These are phyloP conservation scores for Quadriops clusia DNA, from an alignment of 2,888 invertebrate genomes.

Conservation along the genomic window DNA sequence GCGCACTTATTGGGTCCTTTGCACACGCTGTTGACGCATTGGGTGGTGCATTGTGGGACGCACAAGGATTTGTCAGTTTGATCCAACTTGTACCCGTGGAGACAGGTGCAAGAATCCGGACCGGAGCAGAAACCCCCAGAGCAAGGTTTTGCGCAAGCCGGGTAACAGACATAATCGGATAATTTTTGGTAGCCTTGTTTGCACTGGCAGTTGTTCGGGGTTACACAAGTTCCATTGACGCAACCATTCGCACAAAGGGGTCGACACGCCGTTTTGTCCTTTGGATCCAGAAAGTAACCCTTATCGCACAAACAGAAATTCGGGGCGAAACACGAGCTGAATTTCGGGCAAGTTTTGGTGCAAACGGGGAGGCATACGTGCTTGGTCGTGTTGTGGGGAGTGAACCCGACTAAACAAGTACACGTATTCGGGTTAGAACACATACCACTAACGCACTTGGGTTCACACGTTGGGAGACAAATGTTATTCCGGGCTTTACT, in stretches of 20 bases:
- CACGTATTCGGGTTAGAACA: too few relatives aligned
- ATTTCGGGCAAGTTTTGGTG: slow-evolving; percentile 47
- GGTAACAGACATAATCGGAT: neutral
- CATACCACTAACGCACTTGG: too few relatives aligned
- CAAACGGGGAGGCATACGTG: slow-evolving; percentile 44
- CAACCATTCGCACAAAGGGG: neutral
- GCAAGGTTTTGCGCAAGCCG: slow-evolving; percentile 6
- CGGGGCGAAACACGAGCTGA: slow-evolving; percentile 46
- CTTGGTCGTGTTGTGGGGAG: slow-evolving; percentile 8
- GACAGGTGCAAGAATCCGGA: slow-evolving; percentile 16
- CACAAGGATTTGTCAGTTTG: slow-evolving; percentile 9
- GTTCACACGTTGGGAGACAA: too few relatives aligned
- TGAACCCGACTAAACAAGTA: slow-evolving; percentile 10
- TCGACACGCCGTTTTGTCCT: slow-evolving; percentile 10
- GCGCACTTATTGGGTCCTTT: slow-evolving; percentile 28
- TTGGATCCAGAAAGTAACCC: too few relatives aligned
- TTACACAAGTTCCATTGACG: neutral
- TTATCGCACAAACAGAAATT: slow-evolving; percentile 41
- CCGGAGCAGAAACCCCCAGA: neutral
- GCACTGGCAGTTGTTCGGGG: slow-evolving; percentile 40
- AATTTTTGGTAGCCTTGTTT: slow-evolving; percentile 4
- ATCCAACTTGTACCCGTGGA: slow-evolving; percentile 35
- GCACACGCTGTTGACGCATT: slow-evolving; percentile 28
- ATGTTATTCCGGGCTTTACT: too few relatives aligned
- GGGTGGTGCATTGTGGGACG: slow-evolving; percentile 13